These are phyloP conservation scores for Clunio marinus DNA, from an alignment of 2,888 invertebrate genomes.

Conservation along the genomic window DNA sequence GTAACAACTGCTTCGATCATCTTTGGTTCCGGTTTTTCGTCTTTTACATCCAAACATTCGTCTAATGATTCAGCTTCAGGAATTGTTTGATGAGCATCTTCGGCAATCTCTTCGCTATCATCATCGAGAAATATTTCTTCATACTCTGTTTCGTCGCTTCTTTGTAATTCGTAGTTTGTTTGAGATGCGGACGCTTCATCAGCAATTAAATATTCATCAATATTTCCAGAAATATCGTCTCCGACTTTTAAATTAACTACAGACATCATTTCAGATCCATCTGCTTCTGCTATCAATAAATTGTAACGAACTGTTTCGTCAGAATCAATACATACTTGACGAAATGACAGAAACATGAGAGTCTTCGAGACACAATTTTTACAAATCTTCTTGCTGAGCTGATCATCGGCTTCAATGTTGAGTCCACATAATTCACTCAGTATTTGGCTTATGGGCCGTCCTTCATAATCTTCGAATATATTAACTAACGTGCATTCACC, in stretches of 20 bases:
- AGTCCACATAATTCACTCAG: constrained; percentile 25
- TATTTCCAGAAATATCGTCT: neutral
- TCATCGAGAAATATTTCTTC: constrained; percentile 24
- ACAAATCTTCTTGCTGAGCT: constrained; percentile 17
- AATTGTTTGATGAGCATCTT: neutral
- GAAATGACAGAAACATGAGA: constrained; percentile 1
- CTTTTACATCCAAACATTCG: neutral
- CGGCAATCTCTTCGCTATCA: neutral
- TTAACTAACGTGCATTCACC: neutral
- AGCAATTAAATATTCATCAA: no score
- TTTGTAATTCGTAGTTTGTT: no score
- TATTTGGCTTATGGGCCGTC: constrained; percentile 1
- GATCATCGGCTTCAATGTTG: constrained; percentile 6
- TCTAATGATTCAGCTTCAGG: neutral
- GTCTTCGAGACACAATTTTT: constrained; percentile 9
- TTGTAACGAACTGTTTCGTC: constrained; percentile 31
- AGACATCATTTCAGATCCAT: neutral
- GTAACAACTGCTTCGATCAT: no score
- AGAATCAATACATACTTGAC: constrained; percentile 27
- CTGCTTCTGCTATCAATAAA: constrained; percentile 12
- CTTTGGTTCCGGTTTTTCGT: neutral
- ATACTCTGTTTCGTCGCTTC: neutral
- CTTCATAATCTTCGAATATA: constrained; percentile 17
- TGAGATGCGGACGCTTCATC: no score
- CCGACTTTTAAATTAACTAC: neutral